These are phyloP conservation scores for Echiichthys vipera DNA, from an alignment of 2,797 vertebrate genomes.

Conservation along the genomic window DNA sequence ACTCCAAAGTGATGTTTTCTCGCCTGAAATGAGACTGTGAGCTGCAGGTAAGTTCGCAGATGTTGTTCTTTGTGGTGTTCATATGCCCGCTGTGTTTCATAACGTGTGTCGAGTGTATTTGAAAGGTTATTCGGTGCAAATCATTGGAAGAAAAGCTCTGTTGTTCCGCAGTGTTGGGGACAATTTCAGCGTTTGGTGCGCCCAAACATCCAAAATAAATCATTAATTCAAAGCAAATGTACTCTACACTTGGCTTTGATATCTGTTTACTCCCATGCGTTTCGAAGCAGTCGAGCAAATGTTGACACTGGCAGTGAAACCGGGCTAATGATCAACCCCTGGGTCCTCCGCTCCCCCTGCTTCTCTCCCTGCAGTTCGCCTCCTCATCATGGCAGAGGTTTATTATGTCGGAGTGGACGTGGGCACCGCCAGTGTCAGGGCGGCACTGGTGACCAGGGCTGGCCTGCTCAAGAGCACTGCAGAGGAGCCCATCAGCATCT, in stretches of 20 bases:
- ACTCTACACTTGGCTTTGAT: not conserved
- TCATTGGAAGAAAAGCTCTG: not conserved
- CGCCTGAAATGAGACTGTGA: not conserved
- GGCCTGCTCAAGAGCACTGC: slow-evolving; percentile 85
- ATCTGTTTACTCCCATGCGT: not conserved
- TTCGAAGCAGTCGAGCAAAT: not conserved
- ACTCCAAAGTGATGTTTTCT: slow-evolving; percentile 17
- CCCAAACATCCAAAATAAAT: not conserved
- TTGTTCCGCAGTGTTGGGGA: not conserved
- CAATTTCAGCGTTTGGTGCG: not conserved
- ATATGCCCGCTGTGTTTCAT: accelerated
- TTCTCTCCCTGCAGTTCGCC: not conserved
- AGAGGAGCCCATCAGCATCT: slow-evolving; percentile 88
- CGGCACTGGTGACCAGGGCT: slow-evolving; percentile 88
- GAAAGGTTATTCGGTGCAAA: not conserved
- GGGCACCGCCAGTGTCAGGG: slow-evolving; percentile 92
- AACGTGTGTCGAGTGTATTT: not conserved
- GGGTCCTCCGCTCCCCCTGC: no score
- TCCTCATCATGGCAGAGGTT: slow-evolving; percentile 67
- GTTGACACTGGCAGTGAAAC: not conserved
- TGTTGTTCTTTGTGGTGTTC: accelerated
- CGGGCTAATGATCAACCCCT: slow-evolving; percentile 34
- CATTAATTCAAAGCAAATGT: no score
- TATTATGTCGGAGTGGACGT: slow-evolving; percentile 95
- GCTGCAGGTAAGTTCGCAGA: slow-evolving; percentile 17